A percentile compares a stretch with the other conserved stretches of the same genome.
Evolutionary conservation across 2,888 invertebrate species (phyloP).

Genomic region (Caenorhabditis japonica): DNA sequence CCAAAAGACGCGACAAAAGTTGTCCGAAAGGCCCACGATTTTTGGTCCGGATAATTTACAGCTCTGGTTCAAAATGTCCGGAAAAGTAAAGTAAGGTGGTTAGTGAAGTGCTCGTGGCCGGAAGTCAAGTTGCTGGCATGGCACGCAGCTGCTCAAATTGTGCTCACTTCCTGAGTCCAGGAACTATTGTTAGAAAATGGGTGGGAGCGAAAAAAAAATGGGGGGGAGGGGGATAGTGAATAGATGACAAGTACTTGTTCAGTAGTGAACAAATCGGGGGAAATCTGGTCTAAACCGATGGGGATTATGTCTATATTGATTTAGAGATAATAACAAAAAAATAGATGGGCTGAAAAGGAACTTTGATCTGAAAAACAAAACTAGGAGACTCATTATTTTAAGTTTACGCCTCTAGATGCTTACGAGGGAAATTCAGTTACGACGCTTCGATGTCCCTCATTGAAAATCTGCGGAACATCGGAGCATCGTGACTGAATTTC

Average conservation of each 20-base stretch:
- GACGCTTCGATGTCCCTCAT: no score
- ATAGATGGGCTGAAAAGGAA: neutral
- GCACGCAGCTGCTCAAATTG: slow-evolving; percentile 52
- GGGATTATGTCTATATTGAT: neutral
- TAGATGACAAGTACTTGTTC: no score
- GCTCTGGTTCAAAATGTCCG: neutral
- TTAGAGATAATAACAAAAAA: neutral
- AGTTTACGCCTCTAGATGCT: no score
- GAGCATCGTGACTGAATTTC: no score
- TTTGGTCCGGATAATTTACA: slow-evolving; percentile 14
- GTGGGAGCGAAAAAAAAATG: neutral
- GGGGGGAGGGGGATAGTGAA: neutral
- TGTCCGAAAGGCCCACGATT: no score
- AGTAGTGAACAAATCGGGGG: neutral
- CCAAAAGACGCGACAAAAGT: no score
- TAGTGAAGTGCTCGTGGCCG: slow-evolving; percentile 12
- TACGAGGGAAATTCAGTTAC: no score
- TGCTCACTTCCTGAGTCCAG: slow-evolving; percentile 45
- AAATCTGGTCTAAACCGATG: slow-evolving; percentile 1
- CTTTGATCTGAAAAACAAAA: neutral
- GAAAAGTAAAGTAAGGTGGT: slow-evolving; percentile 6
- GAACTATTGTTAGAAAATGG: slow-evolving; percentile 33
- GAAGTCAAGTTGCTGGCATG: slow-evolving; percentile 42
- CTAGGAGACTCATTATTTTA: no score
- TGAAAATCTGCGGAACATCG: no score